Base-by-base conservation (phyloP, 1,140 invertebrate species). In the Aphidius gifuensis region DNA sequence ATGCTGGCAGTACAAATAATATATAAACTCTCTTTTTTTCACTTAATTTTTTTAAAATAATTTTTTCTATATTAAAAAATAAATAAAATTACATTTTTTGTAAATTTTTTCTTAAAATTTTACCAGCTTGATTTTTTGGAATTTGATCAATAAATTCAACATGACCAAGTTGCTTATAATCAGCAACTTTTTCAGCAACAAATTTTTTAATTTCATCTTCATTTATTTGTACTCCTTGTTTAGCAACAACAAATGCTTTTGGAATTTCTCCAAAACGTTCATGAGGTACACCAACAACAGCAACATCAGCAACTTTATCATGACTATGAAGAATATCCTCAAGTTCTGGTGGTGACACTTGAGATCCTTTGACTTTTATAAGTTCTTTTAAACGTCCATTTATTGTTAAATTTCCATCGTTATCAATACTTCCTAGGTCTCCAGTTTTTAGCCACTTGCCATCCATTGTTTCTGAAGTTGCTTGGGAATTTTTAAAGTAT, bases 391-490 rank as follows among this genome's bases (percentile, higher is more conserved):
- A 58, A 43, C 85, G 70, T 66, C 85, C 85, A 11, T 75, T 69
- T 48, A 87, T 74, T 21, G 71, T 44, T 44, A 44, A 11, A 7
- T 40, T 68, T 69, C 72, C 71, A 16, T 69, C 45, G 62, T 70
- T 62, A 55, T 70, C 61, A 32, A 63, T 68, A 70, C 86, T 87
- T 1, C 86, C 91, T 40, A 93, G 81, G 72, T 94, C 92, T 6
- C 92, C 92, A 45, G 91, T 92, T 65, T 87, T 85, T 48, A 91
- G 80, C 90, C 90, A 95, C 6, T 88, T 87, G 62, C 88, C 86
- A 42, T 74, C 72, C 49, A 87, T 80, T 11, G 71, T 81, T 16
- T 82, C 76, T 9, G 66, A 64, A 0, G 85, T 87, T 1, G 79
- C 83, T 57, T 83, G 63, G 3, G 74, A 65, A 65, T 87, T 85